Percentiles rank a stretch among this genome's conserved stretches.
Conservation (phyloP, 2,113 vertebrate genomes). For the Alaudala cheleensis region DNA sequence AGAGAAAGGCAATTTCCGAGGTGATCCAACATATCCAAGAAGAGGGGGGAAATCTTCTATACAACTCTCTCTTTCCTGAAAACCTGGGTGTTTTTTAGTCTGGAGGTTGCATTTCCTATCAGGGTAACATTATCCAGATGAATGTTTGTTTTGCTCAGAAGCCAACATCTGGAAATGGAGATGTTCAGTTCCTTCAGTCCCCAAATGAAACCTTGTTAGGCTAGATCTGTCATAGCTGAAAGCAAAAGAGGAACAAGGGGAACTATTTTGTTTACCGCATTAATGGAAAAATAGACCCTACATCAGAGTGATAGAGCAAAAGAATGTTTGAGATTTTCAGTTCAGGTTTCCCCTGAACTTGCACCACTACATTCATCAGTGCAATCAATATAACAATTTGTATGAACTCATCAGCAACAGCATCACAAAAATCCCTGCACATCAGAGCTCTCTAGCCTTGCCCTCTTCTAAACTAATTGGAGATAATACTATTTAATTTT, state of each 20-base stretch:
- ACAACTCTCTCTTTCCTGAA: background rate
- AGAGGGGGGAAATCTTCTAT: fast-evolving
- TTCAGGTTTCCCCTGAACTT: background rate
- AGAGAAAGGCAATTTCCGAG: background rate
- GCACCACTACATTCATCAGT: background rate
- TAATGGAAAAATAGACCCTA: background rate
- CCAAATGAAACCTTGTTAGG: background rate
- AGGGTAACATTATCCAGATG: background rate
- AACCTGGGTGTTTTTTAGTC: background rate
- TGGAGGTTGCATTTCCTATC: background rate
- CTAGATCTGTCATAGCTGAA: background rate
- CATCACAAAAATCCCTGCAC: background rate
- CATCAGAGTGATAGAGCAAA: background rate
- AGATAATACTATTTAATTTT: background rate
- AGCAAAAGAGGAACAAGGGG: background rate
- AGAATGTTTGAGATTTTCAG: background rate
- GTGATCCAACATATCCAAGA: background rate
- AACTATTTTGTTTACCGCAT: background rate
- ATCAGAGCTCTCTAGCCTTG: background rate
- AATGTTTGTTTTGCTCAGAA: background rate
- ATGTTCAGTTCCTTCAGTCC: background rate
- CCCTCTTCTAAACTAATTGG: background rate
- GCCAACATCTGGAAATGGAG: background rate
- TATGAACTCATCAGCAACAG: background rate
- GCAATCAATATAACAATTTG: background rate